A percentile compares a stretch with the other conserved stretches of the same genome.
These are phyloP conservation scores for Percopsis omiscomaycus DNA, from an alignment of 2,797 vertebrate genomes.

Conservation along the genomic window DNA sequence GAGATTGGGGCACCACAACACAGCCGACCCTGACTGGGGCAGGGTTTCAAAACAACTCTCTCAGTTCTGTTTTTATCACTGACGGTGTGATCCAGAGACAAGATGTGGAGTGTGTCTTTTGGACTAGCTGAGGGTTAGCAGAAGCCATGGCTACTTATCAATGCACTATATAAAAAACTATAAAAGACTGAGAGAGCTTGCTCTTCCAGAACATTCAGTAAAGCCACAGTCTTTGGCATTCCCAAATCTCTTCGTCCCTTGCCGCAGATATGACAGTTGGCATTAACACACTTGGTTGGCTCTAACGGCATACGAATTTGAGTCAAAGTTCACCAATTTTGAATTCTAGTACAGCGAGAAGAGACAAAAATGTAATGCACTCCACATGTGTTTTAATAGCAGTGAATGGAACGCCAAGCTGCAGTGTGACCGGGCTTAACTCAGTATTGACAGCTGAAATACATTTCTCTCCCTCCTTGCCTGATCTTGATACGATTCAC, in stretches of 20 bases:
- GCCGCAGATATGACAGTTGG: too few species aligned
- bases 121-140: constrained; percentile 33
- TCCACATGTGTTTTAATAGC: too few species aligned
- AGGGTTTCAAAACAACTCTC: constrained; percentile 60
- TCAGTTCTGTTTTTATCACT: constrained; percentile 50
- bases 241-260: too few species aligned
- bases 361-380: too few species aligned
- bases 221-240: background rate
- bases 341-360: too few species aligned
- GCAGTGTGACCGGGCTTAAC: background rate
- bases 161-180: too few species aligned
- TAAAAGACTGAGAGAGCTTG: background rate
- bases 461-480: constrained; percentile 28
- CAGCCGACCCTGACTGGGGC: constrained; percentile 54
- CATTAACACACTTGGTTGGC: too few species aligned
- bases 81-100: constrained; percentile 53
- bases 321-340: too few species aligned
- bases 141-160: constrained; percentile 18
- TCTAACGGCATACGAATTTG: too few species aligned
- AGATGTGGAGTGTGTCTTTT: constrained; percentile 36
- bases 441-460: constrained; percentile 37
- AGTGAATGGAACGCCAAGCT: background rate
- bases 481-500: constrained; percentile 68
- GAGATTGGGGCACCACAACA: constrained; percentile 56
- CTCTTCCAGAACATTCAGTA: constrained; percentile 11